Evolutionary conservation across 2,888 invertebrate genomes (phyloP).

Genomic region (Drosophila robusta): DNA sequence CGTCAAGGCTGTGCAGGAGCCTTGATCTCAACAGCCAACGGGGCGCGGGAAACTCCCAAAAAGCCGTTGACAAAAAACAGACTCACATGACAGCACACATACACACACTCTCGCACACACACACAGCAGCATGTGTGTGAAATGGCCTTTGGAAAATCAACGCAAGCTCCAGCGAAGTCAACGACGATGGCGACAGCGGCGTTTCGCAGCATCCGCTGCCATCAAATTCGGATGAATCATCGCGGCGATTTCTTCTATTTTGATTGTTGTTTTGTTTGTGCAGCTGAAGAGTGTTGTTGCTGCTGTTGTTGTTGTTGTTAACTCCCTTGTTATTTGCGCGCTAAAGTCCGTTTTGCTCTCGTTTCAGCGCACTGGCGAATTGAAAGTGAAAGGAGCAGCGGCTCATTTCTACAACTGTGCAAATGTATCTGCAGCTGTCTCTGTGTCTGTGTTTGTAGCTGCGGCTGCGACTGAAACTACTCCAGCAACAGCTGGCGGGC

Average conservation of each 20-base stretch:
- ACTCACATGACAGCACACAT: constrained; percentile 27
- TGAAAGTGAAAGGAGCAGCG: constrained; percentile 80
- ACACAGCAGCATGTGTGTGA: constrained; percentile 1
- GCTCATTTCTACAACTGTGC: constrained; percentile 62
- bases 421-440: constrained; percentile 14
- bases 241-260: constrained; percentile 69
- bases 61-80: constrained; percentile 50
- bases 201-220: constrained; percentile 53
- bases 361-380: constrained; percentile 63
- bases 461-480: constrained; percentile 26
- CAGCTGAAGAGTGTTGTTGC: constrained; percentile 36
- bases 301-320: constrained; percentile 33
- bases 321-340: constrained; percentile 53
- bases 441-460: constrained; percentile 25
- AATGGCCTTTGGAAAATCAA: constrained; percentile 76
- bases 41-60: constrained; percentile 55
- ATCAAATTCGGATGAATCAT: constrained; percentile 63
- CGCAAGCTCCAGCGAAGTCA: constrained; percentile 16
- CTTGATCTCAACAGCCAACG: constrained; percentile 72
- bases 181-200: constrained; percentile 32
- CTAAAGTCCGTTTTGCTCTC: constrained; percentile 77
- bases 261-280: constrained; percentile 39
- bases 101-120: constrained; percentile 7
- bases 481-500: constrained; percentile 38
- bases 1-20: constrained; percentile 72